A percentile compares a stretch with the other conserved stretches of the same genome.
Conservation (phyloP, 2,888 invertebrate species). For the Ectemnius continuus region DNA sequence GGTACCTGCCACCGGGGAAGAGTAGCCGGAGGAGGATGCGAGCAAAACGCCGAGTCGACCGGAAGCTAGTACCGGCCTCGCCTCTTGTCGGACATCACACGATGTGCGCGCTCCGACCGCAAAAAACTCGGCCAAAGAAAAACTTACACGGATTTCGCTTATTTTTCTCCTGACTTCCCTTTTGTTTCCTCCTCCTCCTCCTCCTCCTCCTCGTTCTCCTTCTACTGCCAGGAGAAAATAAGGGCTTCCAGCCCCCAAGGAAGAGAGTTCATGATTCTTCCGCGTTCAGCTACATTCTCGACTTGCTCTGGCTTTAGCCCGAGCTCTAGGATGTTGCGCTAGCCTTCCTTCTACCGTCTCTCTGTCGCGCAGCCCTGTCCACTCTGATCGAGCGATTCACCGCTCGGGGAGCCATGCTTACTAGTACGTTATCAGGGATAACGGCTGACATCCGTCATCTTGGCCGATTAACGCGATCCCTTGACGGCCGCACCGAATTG, state of each 20-base stretch:
- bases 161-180: too few species aligned
- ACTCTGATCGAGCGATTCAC: conserved; percentile 24
- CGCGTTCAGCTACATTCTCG: too few species aligned
- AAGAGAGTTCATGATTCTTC: too few species aligned
- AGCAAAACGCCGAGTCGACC: conserved; percentile 53
- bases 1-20: conserved; percentile 56
- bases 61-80: conserved; percentile 48
- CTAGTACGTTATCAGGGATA: conserved; percentile 29
- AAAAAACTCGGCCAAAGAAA: conserved; percentile 6
- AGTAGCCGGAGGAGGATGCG: conserved; percentile 46
- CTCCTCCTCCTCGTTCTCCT: too few species aligned
- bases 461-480: conserved; percentile 28
- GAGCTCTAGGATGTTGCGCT: too few species aligned
- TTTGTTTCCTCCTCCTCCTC: too few species aligned
- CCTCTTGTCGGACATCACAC: conserved; percentile 11
- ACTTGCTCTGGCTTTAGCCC: too few species aligned
- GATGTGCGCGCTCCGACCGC: background rate
- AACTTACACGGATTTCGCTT: too few species aligned
- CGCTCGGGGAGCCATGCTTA: conserved; percentile 18
- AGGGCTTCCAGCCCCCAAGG: too few species aligned
- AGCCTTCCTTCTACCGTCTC: background rate
- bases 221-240: too few species aligned
- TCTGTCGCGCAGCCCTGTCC: background rate
- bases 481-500: too few species aligned
- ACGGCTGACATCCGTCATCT: conserved; percentile 37